These are phyloP conservation scores for Eumerus sabulonum DNA, from an alignment of 2,888 invertebrate genomes.

Conservation along the genomic window DNA sequence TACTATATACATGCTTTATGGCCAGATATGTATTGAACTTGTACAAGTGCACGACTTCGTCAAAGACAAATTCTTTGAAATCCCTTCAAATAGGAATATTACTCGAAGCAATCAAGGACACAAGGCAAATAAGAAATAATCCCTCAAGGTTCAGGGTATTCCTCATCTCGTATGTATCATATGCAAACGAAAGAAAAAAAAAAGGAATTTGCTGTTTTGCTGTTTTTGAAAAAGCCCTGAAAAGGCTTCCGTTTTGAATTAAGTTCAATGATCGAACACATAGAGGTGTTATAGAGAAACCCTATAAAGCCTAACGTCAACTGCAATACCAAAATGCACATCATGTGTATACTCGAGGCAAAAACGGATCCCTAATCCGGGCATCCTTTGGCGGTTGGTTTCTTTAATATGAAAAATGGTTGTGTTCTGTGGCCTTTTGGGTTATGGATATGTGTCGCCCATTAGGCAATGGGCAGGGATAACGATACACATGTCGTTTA, in stretches of 20 bases:
- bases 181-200: conserved; percentile 3
- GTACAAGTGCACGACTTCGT: too few relatives aligned
- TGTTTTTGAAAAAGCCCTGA: conserved; percentile 6
- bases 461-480: conserved; percentile 47
- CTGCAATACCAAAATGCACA: conserved; percentile 29
- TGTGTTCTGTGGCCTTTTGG: conserved; percentile 46
- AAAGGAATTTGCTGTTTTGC: conserved; percentile 22
- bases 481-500: conserved; percentile 53
- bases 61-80: too few relatives aligned
- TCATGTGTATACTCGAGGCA: not conserved
- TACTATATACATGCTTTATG: not conserved
- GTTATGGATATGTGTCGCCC: conserved; percentile 55
- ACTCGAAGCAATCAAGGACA: too few relatives aligned
- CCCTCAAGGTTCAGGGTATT: conserved; percentile 5
- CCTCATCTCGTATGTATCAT: too few relatives aligned
- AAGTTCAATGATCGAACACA: not conserved
- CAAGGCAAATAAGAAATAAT: conserved; percentile 15
- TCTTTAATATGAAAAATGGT: conserved; percentile 54
- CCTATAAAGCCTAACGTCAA: conserved; percentile 36
- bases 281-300: not conserved
- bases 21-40: too few relatives aligned
- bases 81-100: too few relatives aligned
- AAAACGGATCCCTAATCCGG: conserved; percentile 39
- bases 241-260: not conserved
- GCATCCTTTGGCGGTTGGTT: conserved; percentile 48